Conservation (phyloP, 2,797 vertebrate genomes). For the Lepilemur septentrionalis region DNA sequence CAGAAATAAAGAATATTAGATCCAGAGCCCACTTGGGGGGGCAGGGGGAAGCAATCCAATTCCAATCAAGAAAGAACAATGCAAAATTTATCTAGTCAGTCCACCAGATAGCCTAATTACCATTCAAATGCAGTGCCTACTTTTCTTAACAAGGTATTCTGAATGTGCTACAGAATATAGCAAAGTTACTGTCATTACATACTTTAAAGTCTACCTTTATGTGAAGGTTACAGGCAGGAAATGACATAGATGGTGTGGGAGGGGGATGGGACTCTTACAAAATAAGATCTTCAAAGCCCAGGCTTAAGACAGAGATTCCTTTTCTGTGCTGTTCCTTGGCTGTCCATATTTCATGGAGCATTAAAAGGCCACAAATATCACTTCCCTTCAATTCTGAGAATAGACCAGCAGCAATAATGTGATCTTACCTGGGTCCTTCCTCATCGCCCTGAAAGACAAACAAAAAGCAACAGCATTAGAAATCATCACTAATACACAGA, state of each 20-base stretch:
- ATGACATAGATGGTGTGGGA: slow-evolving; percentile 17
- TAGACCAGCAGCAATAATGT: slow-evolving; percentile 33
- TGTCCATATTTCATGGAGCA: slow-evolving; percentile 45
- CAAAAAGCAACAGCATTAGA: slow-evolving; percentile 63
- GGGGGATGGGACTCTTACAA: slow-evolving; percentile 46
- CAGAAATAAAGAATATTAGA: slow-evolving; percentile 45
- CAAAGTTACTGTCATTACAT: slow-evolving; percentile 5
- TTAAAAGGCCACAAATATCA: slow-evolving; percentile 58
- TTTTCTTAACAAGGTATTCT: slow-evolving; percentile 47
- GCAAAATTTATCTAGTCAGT: slow-evolving; percentile 52
- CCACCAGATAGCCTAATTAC: slow-evolving; percentile 48
- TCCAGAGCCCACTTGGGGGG: neutral
- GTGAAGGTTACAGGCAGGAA: slow-evolving; percentile 61
- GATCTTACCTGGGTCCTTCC: slow-evolving; percentile 88
- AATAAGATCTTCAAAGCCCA: slow-evolving; percentile 60
- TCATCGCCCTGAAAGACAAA: slow-evolving; percentile 82
- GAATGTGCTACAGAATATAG: slow-evolving; percentile 45
- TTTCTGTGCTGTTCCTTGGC: slow-evolving; percentile 55
- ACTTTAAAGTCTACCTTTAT: slow-evolving; percentile 61
- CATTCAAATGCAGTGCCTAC: slow-evolving; percentile 42
- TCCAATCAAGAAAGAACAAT: slow-evolving; percentile 50
- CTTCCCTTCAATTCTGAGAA: slow-evolving; percentile 55
- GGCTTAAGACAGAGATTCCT: slow-evolving; percentile 47
- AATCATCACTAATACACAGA: slow-evolving; percentile 29
- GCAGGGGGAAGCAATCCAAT: slow-evolving; percentile 31